phyloP scores from a whole-genome alignment of 2,888 invertebrate genomes.

The Mythimna lalbum region DNA sequence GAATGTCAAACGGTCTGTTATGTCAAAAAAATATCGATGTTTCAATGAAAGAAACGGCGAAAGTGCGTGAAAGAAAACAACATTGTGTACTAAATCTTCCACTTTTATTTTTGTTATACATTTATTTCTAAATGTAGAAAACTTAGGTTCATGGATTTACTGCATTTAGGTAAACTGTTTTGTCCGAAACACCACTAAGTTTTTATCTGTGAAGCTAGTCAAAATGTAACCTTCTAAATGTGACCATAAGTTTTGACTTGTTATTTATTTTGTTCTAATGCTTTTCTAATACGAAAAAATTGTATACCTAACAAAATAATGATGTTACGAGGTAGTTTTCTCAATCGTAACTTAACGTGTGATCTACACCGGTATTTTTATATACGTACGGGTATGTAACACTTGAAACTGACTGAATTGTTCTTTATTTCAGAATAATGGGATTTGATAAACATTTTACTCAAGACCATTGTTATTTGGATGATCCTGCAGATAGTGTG shows the following conservation, averaged over 20 bases:
- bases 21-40: conserved; percentile 47
- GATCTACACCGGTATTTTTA: background rate
- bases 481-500: conserved; percentile 57
- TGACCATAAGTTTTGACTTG: conserved; percentile 16
- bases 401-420: background rate
- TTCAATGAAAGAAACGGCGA: conserved; percentile 29
- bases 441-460: conserved; percentile 63
- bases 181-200: background rate
- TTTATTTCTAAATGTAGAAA: conserved; percentile 18
- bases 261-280: conserved; percentile 15
- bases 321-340: background rate
- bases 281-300: background rate
- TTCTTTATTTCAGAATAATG: conserved; percentile 40
- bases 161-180: conserved; percentile 17
- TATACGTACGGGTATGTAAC: background rate
- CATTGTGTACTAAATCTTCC: conserved; percentile 35
- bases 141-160: conserved; percentile 2
- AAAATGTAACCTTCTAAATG: conserved; percentile 35
- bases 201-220: conserved; percentile 4
- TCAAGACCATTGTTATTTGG: conserved; percentile 61
- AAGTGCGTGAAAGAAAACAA: conserved; percentile 51
- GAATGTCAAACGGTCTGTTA: conserved; percentile 28
- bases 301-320: background rate
- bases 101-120: background rate
- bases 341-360: background rate